A percentile compares a stretch with the other conserved stretches of the same genome.
phyloP scores from a whole-genome alignment of 2,797 vertebrate genomes.

The Acanthurus tractus region DNA sequence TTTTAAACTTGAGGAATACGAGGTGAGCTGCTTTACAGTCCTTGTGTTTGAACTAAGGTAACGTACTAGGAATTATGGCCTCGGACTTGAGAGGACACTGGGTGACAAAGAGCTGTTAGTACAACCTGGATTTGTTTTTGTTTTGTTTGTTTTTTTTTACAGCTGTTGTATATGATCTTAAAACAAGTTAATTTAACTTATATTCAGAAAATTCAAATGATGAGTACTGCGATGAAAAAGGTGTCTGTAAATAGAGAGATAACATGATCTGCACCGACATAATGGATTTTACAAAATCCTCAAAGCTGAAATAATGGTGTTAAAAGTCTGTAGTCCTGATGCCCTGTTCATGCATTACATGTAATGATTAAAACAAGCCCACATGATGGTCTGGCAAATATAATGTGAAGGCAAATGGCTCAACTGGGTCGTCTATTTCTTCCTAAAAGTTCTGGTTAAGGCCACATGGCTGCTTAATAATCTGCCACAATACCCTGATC shows the following conservation, averaged over 20 bases:
- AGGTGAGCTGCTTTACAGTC: slow-evolving; percentile 53
- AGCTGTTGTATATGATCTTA: slow-evolving; percentile 19
- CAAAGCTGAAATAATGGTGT: slow-evolving; percentile 53
- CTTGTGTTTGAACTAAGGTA: slow-evolving; percentile 25
- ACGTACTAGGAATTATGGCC: slow-evolving; percentile 16
- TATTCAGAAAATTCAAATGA: slow-evolving; percentile 20
- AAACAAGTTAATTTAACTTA: slow-evolving; percentile 2
- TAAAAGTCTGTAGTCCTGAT: slow-evolving; percentile 41
- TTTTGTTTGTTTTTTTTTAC: not conserved
- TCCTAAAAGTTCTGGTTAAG: slow-evolving; percentile 69
- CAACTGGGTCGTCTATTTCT: slow-evolving; percentile 38
- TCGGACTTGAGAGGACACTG: slow-evolving; percentile 13
- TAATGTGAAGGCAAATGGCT: slow-evolving; percentile 74
- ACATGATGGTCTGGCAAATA: slow-evolving; percentile 50
- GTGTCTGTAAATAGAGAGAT: slow-evolving; percentile 8
- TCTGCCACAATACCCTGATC: slow-evolving; percentile 59
- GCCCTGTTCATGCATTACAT: slow-evolving; percentile 36
- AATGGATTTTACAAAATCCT: slow-evolving; percentile 50
- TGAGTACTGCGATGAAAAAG: slow-evolving; percentile 13
- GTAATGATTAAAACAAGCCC: slow-evolving; percentile 47
- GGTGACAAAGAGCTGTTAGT: slow-evolving; percentile 8
- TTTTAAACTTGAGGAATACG: slow-evolving; percentile 41
- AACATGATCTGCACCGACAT: slow-evolving; percentile 8
- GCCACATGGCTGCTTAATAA: slow-evolving; percentile 72
- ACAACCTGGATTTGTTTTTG: slow-evolving; percentile 17